These are phyloP conservation scores for Pygoscelis antarcticus DNA, from an alignment of 2,113 vertebrate genomes.

Conservation along the genomic window DNA sequence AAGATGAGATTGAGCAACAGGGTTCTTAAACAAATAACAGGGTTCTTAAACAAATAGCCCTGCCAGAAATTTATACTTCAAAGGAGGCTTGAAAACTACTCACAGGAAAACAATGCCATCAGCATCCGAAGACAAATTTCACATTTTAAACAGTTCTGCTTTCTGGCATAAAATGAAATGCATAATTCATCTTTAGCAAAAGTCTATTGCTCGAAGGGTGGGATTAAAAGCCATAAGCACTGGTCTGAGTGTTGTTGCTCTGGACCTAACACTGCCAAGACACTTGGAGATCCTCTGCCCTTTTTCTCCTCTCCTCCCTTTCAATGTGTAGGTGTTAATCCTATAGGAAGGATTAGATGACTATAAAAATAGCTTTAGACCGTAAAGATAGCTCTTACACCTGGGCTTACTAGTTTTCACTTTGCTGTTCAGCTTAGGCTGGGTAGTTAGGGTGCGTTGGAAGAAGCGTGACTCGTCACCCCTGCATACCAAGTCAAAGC, in stretches of 20 bases:
- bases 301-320: not conserved
- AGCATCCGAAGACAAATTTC: not conserved
- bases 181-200: not conserved
- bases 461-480: not conserved
- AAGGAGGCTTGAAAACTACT: conserved; percentile 1
- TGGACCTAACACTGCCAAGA: not conserved
- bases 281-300: not conserved
- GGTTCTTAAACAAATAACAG: not conserved
- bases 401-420: not conserved
- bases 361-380: conserved; percentile 12
- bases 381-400: not conserved
- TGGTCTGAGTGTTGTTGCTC: not conserved
- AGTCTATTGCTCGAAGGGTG: not conserved
- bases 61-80: conserved; percentile 11
- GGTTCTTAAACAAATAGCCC: not conserved
- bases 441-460: not conserved
- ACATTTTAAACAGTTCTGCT: not conserved
- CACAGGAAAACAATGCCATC: not conserved
- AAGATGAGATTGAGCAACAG: not conserved
- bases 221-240: not conserved
- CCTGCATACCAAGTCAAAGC: not conserved
- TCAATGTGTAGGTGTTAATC: conserved; percentile 27
- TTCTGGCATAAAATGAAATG: not conserved
- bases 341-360: conserved; percentile 16
- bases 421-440: not conserved